Conservation (phyloP, 2,113 vertebrate species). For the Axis porcinus region DNA sequence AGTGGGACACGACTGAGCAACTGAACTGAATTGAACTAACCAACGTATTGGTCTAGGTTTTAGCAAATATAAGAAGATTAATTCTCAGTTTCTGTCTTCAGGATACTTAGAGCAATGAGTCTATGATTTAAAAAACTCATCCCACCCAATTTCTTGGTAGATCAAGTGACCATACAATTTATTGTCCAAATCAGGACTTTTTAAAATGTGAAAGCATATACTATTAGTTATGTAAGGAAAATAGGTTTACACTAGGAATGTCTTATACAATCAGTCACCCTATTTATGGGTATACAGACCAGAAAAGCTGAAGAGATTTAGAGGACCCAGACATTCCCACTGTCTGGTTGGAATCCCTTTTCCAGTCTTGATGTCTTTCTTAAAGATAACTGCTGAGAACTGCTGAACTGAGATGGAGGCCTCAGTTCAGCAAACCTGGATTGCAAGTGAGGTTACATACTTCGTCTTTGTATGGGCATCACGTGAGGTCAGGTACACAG, state of each 20-base stretch:
- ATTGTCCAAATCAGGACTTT: not conserved
- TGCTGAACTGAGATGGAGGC: not conserved
- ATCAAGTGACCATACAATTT: not conserved
- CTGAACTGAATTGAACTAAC: not conserved
- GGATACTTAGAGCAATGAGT: not conserved
- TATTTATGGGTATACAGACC: not conserved
- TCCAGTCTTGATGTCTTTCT: not conserved
- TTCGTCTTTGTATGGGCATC: not conserved
- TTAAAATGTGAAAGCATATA: not conserved
- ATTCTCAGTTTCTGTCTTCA: not conserved
- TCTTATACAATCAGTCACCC: not conserved
- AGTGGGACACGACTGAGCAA: too few relatives aligned
- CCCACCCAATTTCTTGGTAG: not conserved
- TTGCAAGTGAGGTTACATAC: not conserved
- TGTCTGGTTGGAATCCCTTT: not conserved
- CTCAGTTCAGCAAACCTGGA: not conserved
- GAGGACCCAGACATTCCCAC: not conserved
- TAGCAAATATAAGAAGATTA: not conserved
- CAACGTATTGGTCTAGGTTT: not conserved
- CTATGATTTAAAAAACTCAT: not conserved
- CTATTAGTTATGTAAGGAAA: not conserved
- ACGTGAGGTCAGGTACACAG: not conserved
- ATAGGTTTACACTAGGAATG: not conserved
- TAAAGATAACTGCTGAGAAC: not conserved
- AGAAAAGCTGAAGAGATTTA: not conserved